These are phyloP conservation scores for Plectrocnemia conspersa DNA, from an alignment of 1,140 invertebrate genomes.

Conservation along the genomic window DNA sequence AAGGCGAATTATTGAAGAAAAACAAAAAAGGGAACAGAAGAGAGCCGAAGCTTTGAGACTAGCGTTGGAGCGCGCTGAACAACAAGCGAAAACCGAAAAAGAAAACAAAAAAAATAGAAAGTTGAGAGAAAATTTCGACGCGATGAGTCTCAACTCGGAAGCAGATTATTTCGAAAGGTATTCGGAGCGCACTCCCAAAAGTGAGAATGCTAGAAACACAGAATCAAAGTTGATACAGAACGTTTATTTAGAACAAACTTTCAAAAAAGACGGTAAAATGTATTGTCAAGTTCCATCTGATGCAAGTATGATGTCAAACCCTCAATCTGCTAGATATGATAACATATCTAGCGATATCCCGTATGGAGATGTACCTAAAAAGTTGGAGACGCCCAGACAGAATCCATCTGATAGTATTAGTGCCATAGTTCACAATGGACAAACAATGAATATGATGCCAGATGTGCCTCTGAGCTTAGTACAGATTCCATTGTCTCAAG, in stretches of 20 bases:
- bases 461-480: conserved; percentile 45
- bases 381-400: conserved; percentile 19
- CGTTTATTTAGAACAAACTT: conserved; percentile 32
- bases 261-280: conserved; percentile 26
- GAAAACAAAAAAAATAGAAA: conserved; percentile 41
- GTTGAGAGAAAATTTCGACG: conserved; percentile 30
- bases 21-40: conserved; percentile 55
- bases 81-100: conserved; percentile 54
- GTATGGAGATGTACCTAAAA: conserved; percentile 13
- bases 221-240: conserved; percentile 33
- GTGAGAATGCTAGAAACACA: conserved; percentile 21
- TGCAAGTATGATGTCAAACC: conserved; percentile 30
- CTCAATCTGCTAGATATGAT: conserved; percentile 29
- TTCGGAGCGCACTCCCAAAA: conserved; percentile 1
- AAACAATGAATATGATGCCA: conserved; percentile 16
- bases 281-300: conserved; percentile 14
- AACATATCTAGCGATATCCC: conserved; percentile 8
- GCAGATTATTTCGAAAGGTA: conserved; percentile 34
- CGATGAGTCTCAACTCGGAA: conserved; percentile 42
- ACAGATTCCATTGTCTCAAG: conserved; percentile 45
- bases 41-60: conserved; percentile 56
- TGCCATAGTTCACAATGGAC: conserved; percentile 13
- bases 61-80: conserved; percentile 59
- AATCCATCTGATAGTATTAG: conserved; percentile 3
- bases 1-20: conserved; percentile 54